phyloP scores from a whole-genome alignment of 2,888 invertebrate genomes.

The Andrena camellia region DNA sequence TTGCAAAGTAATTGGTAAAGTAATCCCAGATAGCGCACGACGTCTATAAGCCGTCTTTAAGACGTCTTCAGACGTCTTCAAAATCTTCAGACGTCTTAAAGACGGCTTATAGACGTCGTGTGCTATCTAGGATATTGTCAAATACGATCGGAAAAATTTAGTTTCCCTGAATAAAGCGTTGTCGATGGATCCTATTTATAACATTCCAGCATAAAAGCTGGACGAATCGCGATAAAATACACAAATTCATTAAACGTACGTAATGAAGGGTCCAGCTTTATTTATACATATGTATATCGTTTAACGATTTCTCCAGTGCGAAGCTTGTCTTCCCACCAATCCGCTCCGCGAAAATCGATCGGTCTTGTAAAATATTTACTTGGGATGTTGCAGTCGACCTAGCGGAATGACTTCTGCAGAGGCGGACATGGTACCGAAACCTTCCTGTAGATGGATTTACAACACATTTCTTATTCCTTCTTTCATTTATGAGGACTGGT shows the following conservation, averaged over 20 bases:
- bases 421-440: constrained; percentile 8
- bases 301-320: constrained; percentile 43
- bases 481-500: not conserved
- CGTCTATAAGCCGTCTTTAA: no score
- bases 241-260: not conserved
- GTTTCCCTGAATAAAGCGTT: not conserved
- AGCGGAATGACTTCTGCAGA: constrained; percentile 29
- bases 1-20: not conserved
- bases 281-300: constrained; percentile 23
- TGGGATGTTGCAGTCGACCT: constrained; percentile 57
- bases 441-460: constrained; percentile 22
- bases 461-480: constrained; percentile 29
- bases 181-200: not conserved
- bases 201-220: not conserved
- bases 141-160: not conserved
- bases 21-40: no score
- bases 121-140: no score
- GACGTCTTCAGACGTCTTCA: no score
- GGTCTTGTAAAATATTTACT: constrained; percentile 68
- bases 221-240: not conserved
- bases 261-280: constrained; percentile 26
- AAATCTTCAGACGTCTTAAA: no score
- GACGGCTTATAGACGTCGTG: no score
- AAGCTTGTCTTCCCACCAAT: constrained; percentile 38
- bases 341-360: constrained; percentile 55